Evolutionary conservation across 2,888 invertebrate species (phyloP).

Genomic region (Oxytorus armatus): DNA sequence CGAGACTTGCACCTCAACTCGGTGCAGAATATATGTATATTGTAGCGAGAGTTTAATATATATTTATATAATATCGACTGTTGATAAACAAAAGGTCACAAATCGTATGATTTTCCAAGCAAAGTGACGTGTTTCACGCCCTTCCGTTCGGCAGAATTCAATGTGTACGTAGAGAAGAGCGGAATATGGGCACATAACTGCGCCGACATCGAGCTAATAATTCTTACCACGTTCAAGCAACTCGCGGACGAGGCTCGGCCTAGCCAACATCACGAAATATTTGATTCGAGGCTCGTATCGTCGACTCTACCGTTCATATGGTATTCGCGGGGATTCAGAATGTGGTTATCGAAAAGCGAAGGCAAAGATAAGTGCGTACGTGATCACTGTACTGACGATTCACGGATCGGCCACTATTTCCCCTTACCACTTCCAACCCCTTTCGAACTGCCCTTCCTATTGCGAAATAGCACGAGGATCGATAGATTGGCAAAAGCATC

Average conservation of each 20-base stretch:
- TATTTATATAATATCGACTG: not conserved
- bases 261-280: conserved; percentile 62
- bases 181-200: conserved; percentile 48
- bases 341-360: conserved; percentile 70
- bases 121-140: not conserved
- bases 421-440: not conserved
- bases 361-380: conserved; percentile 70
- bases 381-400: conserved; percentile 67
- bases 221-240: conserved; percentile 68
- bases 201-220: conserved; percentile 63
- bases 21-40: not conserved
- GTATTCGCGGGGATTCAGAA: conserved; percentile 66
- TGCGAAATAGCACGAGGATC: conserved; percentile 49
- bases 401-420: conserved; percentile 34
- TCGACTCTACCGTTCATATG: conserved; percentile 63
- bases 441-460: conserved; percentile 2
- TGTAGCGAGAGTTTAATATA: not conserved
- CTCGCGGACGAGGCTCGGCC: conserved; percentile 43
- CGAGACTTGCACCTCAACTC: conserved; percentile 36
- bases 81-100: not conserved
- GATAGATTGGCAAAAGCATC: conserved; percentile 43
- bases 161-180: not conserved
- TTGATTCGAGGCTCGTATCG: conserved; percentile 69
- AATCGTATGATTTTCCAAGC: not conserved
- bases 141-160: not conserved